Base-by-base conservation (phyloP, 2,797 vertebrate genomes). In the Toxotes lorentzi region DNA sequence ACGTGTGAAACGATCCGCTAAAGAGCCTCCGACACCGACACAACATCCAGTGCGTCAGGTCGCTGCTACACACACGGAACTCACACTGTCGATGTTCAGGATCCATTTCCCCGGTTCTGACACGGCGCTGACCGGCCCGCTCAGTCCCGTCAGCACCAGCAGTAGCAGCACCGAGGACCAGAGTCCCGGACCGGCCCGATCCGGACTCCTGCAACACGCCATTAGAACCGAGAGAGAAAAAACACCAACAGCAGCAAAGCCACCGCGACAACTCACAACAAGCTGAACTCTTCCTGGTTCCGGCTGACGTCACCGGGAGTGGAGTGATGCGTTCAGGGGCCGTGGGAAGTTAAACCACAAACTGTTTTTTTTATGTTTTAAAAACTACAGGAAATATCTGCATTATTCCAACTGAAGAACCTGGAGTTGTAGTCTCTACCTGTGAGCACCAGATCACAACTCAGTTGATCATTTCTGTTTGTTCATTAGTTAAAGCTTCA, bases 21-120 rank as follows among this genome's bases (percentile, higher is more conserved):
- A 24, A 7, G 1, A 14, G 57, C 53, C 24, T 12, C 19, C 2
- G n/a, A 34, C 35, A 58, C 45, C 1, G 17, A 48, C 27, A 53
- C 5, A 1, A 7, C n/a, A 21, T 1, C 17, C 2, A 14, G 6
- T 60, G n/a, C 1, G 16, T 11, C 60, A 17, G 9, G 24, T 6
- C 4, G 13, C 41, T 7, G 56, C 10, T 5, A 4, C 14, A 4
- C 32, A 21, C 56, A 48, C 53, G 47, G 45, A 47, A 95, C 95
- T 94, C 91, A 96, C 95, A 27, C 69, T 89, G 69, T 83, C 58
- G 24, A 95, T 47, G 30, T 81, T n/a, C 51, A 91, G 32, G 58
- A 30, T 73, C 95, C 95, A 95, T 73, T 88, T 94, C 4, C 95
- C 95, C 23, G 32, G 89, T 61, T 96, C 93, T 2, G 94, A 94